phyloP scores from a whole-genome alignment of 2,888 invertebrate genomes.

The Amiota mariae region DNA sequence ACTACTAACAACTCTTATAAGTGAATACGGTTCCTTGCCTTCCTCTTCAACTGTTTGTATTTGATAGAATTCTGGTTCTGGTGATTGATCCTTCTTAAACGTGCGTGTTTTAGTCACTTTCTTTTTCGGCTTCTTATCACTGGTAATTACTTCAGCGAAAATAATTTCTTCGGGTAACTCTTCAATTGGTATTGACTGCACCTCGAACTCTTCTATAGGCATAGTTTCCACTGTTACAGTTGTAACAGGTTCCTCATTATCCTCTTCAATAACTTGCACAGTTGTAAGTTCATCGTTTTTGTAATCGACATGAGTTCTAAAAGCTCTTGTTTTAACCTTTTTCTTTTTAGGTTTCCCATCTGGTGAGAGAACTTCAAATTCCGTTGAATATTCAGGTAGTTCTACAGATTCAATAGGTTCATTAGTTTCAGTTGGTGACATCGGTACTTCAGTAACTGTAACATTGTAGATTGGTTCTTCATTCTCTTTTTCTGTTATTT shows the following conservation, averaged over 20 bases:
- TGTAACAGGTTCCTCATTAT: slow-evolving; percentile 64
- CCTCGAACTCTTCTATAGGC: slow-evolving; percentile 61
- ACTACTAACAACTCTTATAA: slow-evolving; percentile 72
- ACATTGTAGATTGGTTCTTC: slow-evolving; percentile 68
- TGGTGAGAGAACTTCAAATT: slow-evolving; percentile 62
- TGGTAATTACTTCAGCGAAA: slow-evolving; percentile 64
- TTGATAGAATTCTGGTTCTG: slow-evolving; percentile 72
- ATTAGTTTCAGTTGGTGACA: slow-evolving; percentile 37
- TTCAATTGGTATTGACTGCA: slow-evolving; percentile 62
- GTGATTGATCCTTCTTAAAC: slow-evolving; percentile 73
- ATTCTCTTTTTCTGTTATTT: slow-evolving; percentile 73
- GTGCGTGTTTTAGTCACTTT: slow-evolving; percentile 73
- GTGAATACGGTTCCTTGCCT: slow-evolving; percentile 73
- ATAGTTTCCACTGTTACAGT: slow-evolving; percentile 65
- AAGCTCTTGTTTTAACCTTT: slow-evolving; percentile 68
- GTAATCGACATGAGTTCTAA: slow-evolving; percentile 70
- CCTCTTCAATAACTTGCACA: slow-evolving; percentile 70
- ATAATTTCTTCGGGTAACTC: slow-evolving; percentile 70
- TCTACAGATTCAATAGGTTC: slow-evolving; percentile 57
- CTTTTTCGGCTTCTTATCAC: slow-evolving; percentile 68
- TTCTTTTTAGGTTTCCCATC: slow-evolving; percentile 69
- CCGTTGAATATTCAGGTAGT: slow-evolving; percentile 69
- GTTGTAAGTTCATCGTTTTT: slow-evolving; percentile 72
- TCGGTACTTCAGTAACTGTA: slow-evolving; percentile 61
- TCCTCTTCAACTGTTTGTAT: slow-evolving; percentile 75